phyloP scores from a whole-genome alignment of 2,888 invertebrate species.

The Eupithecia abbreviata region DNA sequence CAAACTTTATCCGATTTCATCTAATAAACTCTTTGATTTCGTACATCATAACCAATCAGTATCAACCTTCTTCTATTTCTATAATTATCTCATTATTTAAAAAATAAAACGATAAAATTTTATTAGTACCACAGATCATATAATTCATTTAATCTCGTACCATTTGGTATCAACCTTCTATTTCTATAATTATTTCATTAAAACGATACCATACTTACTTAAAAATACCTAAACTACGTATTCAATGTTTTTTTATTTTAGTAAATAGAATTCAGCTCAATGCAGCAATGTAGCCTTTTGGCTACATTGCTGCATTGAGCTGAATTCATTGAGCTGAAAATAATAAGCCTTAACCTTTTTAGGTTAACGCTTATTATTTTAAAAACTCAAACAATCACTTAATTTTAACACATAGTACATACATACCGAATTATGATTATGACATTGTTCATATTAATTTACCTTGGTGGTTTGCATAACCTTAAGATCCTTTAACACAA shows the following conservation, averaged over 20 bases:
- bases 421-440: background rate
- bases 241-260: background rate
- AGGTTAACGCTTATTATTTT: too few relatives aligned
- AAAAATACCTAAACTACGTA: background rate
- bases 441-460: background rate
- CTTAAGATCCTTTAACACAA: background rate
- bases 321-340: too few relatives aligned
- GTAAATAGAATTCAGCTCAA: background rate
- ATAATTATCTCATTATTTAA: background rate
- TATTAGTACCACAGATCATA: too few relatives aligned
- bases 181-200: background rate
- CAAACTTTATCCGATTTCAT: too few relatives aligned
- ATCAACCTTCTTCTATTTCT: background rate
- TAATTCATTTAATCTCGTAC: too few relatives aligned
- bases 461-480: background rate
- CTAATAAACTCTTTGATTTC: too few relatives aligned
- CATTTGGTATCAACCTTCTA: background rate
- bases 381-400: too few relatives aligned
- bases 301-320: too few relatives aligned
- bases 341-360: too few relatives aligned
- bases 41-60: background rate
- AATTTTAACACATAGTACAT: background rate
- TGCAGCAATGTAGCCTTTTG: too few relatives aligned
- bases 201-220: background rate
- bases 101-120: too few relatives aligned